Evolutionary conservation across 1,140 invertebrate genomes (phyloP), one percentile per base, ranked within the genome.

Genomic region (Sminthurides bifidus): DNA sequence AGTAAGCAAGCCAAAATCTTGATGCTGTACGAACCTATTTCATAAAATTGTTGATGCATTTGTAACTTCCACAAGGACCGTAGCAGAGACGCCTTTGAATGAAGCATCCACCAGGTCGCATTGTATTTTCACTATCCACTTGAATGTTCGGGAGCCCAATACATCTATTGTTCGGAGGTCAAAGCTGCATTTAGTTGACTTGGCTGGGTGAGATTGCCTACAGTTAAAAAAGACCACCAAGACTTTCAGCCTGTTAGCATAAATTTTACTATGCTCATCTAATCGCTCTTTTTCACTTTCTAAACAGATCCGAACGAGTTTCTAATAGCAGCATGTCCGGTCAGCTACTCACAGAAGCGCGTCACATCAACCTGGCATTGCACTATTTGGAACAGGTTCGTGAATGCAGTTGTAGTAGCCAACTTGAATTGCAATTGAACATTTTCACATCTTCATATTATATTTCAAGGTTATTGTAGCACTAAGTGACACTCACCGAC

Each of bases 341-440:
- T 31, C 68, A 73, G 35, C 68, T 77, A 33, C 66, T 81, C 38
- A 75, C 71, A 17, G 79, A 82, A 70, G 78, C 79, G 5, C 77
- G 78, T 62, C 75, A 79, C 62, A 82, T 82, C 59, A 82, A 82
- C 66, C 68, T 81, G 49, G 81, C 80, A 37, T 68, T 83, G 17
- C 80, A 83, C 70, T 82, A 76, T 68, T 61, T 83, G 58, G 79
- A 82, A 67, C 79, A 81, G 72, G 41, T 80, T 81, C 45, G 58
- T 12, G n/a, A n/a, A n/a, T n/a, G n/a, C n/a, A n/a, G n/a, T n/a
- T n/a, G n/a, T n/a, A n/a, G n/a, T n/a, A n/a, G n/a, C n/a, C n/a
- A n/a, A n/a, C n/a, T n/a, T n/a, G n/a, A n/a, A n/a, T n/a, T n/a
- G n/a, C n/a, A n/a, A n/a, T n/a, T n/a, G n/a, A n/a, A n/a, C n/a